Base-by-base conservation (phyloP, 2,888 invertebrate genomes). In the Cephus spinipes region DNA sequence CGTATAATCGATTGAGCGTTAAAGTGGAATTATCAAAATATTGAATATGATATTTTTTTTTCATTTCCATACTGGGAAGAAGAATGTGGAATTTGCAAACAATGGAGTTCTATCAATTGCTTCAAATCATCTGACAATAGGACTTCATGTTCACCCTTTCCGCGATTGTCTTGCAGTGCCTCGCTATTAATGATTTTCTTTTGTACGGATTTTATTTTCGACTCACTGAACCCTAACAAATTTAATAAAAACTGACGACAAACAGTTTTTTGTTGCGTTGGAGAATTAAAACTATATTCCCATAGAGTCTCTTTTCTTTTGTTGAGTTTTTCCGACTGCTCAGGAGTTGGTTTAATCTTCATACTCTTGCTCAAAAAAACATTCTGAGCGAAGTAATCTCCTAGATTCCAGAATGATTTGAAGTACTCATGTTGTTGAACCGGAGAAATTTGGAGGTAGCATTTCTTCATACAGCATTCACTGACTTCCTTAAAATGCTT, bases 71-170 rank as follows among this genome's bases (percentile, higher is more conserved):
- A 79, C 55, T 79, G 77, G 12, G 80, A 76, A 34, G 78, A 77
- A 4, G 36, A 76, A 68, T 79, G 77, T 23, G 80, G 79, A 32
- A 78, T 23, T 9, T 30, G 35, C 31, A 78, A 78, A 77, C 81
- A 81, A 78, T 81, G 80, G 1, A 78, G 77, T 15, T 15, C 34
- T 76, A 82, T 82, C 71, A 79, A 68, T 74, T 80, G 36, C 76
- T 82, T 82, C n/a, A 82, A 12, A 32, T 80, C 73, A 55, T 82
- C 80, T 12, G 79, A 78, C n/a, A 82, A 55, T 33, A 69, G 73
- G 77, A 82, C 73, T 68, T 35, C 12, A 78, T 82, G 79, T 77
- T 81, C 78, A 40, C 75, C 74, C 69, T 78, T 73, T 12, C 79
- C 79, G 23, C 81, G 79, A 15, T 76, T 74, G 68, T 82, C 82